Evolutionary conservation across 2,888 invertebrate species (phyloP).

Genomic region (Andrena bucephala): DNA sequence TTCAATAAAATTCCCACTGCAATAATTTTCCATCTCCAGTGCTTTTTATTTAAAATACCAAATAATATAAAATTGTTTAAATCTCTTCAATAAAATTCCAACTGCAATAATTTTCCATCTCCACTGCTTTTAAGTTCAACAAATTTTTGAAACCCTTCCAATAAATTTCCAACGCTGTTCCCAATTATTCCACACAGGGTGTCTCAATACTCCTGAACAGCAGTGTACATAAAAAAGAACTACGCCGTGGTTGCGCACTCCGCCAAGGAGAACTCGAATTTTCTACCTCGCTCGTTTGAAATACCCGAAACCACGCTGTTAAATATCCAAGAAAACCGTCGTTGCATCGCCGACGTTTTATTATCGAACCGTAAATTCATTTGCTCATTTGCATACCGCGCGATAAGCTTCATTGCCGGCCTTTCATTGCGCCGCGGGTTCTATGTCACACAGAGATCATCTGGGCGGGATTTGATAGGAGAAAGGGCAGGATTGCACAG

Average conservation of each 20-base stretch:
- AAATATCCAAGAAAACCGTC: not conserved
- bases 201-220: too few species aligned
- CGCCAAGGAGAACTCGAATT: too few species aligned
- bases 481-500: not conserved
- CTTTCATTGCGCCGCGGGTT: constrained; percentile 25
- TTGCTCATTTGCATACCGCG: constrained; percentile 40
- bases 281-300: not conserved
- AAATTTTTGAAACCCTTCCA: not conserved
- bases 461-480: not conserved
- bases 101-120: too few species aligned
- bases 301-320: not conserved
- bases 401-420: constrained; percentile 49
- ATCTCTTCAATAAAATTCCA: too few species aligned
- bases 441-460: not conserved
- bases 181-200: too few species aligned
- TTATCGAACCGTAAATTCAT: constrained; percentile 40
- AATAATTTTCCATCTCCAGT: too few species aligned
- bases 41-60: too few species aligned
- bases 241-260: too few species aligned
- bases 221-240: too few species aligned
- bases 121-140: too few species aligned
- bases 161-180: not conserved
- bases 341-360: not conserved
- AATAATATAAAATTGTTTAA: too few species aligned
- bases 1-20: not conserved